A percentile compares a stretch with the other conserved stretches of the same genome.
Evolutionary conservation across 1,140 invertebrate genomes (phyloP).

Genomic region (Heliothis virescens): DNA sequence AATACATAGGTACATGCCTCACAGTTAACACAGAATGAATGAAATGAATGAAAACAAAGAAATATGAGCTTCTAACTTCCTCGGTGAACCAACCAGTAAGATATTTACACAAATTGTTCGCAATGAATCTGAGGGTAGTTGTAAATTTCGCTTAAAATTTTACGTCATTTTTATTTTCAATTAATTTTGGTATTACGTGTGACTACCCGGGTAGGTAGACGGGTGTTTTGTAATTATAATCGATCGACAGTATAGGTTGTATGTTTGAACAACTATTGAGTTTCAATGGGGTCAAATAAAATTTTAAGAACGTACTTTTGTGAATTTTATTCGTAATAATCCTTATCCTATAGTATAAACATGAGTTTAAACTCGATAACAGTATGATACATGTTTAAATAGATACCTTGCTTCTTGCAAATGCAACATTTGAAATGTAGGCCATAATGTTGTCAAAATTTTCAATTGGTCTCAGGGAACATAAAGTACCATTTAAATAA

Average conservation of each 20-base stretch:
- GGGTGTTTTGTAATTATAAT: constrained; percentile 66
- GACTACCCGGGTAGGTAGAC: constrained; percentile 67
- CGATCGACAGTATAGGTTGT: constrained; percentile 73
- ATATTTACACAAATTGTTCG: constrained; percentile 40
- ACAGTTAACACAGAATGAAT: too few relatives aligned
- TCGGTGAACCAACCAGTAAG: constrained; percentile 19
- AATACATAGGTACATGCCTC: too few relatives aligned
- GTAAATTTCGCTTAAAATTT: constrained; percentile 56
- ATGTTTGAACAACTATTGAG: constrained; percentile 81
- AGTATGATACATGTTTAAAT: background rate
- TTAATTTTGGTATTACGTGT: constrained; percentile 18
- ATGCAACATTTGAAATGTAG: too few relatives aligned
- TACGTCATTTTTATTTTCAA: constrained; percentile 19
- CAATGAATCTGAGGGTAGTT: constrained; percentile 60
- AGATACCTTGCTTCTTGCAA: too few relatives aligned
- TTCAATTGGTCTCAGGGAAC: constrained; percentile 59
- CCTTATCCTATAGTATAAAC: constrained; percentile 12
- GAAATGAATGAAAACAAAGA: background rate
- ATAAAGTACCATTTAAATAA: constrained; percentile 79
- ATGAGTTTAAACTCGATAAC: constrained; percentile 4
- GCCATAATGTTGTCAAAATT: background rate
- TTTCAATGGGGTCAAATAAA: constrained; percentile 85
- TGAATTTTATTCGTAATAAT: constrained; percentile 34
- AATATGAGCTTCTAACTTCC: constrained; percentile 24
- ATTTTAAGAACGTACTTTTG: constrained; percentile 74